These are phyloP conservation scores for Colistium nudipinnis DNA, from an alignment of 2,113 vertebrate species.

Conservation along the genomic window DNA sequence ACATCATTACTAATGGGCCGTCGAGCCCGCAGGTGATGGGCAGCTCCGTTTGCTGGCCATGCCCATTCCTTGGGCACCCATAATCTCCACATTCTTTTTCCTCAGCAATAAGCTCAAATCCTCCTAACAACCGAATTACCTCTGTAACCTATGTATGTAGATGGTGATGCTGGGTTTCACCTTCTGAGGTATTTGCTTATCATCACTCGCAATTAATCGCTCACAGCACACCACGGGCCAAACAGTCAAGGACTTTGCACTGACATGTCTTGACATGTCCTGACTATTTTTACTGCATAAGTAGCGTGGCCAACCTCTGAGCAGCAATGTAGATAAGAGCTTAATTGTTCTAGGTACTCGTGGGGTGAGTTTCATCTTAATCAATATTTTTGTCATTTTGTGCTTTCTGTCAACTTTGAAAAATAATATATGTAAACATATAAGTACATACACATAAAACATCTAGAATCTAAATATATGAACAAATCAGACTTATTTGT, in stretches of 20 bases:
- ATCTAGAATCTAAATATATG: not conserved
- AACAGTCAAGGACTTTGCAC: constrained; percentile 34
- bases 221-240: constrained; percentile 28
- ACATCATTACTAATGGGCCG: constrained; percentile 31
- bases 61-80: not conserved
- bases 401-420: not conserved
- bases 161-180: constrained; percentile 18
- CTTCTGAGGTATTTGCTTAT: constrained; percentile 11
- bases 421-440: not conserved
- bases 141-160: not conserved
- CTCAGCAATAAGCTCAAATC: not conserved
- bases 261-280: constrained; percentile 61
- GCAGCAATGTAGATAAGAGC: constrained; percentile 18
- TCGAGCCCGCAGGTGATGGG: constrained; percentile 4
- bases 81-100: not conserved
- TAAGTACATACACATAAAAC: not conserved
- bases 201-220: constrained; percentile 24
- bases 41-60: not conserved
- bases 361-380: not conserved
- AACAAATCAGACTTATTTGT: no score
- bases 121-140: not conserved
- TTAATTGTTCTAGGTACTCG: constrained; percentile 28
- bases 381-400: not conserved
- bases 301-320: constrained; percentile 6
- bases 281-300: constrained; percentile 21